Evolutionary conservation across 2,888 invertebrate genomes (phyloP).

Genomic region (Sylvicola cinctus): DNA sequence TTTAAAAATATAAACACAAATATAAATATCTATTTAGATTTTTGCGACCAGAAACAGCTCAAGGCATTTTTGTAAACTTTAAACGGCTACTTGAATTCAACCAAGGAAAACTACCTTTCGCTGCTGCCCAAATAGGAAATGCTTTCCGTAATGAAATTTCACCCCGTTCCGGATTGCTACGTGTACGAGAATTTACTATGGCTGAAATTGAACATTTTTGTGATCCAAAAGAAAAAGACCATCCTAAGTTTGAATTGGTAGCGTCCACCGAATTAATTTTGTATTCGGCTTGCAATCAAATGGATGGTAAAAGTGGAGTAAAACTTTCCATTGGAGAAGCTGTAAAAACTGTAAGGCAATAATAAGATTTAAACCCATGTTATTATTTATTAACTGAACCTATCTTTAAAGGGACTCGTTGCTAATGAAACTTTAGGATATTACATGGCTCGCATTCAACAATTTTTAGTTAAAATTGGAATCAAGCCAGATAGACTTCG

Average conservation of each 20-base stretch:
- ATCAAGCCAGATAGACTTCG: slow-evolving; percentile 68
- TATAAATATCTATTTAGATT: slow-evolving; percentile 30
- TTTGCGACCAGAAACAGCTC: slow-evolving; percentile 95
- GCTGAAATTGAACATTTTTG: slow-evolving; percentile 99
- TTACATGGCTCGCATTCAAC: slow-evolving; percentile 88
- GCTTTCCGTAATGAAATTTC: slow-evolving; percentile 99
- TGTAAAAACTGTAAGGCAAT: slow-evolving; percentile 32
- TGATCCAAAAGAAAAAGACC: slow-evolving; percentile 70
- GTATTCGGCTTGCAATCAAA: slow-evolving; percentile 92
- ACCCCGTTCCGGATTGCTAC: slow-evolving; percentile 82
- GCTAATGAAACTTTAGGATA: slow-evolving; percentile 96
- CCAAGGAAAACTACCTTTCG: slow-evolving; percentile 88
- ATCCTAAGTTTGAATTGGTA: slow-evolving; percentile 71
- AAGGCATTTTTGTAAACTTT: slow-evolving; percentile 99
- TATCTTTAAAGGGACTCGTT: slow-evolving; percentile 45
- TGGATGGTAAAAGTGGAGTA: slow-evolving; percentile 83
- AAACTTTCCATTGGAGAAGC: slow-evolving; percentile 67
- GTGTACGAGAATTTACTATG: slow-evolving; percentile 98
- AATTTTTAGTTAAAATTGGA: slow-evolving; percentile 73
- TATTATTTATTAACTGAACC: too few relatives aligned
- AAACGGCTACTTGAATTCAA: slow-evolving; percentile 94
- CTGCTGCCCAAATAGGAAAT: slow-evolving; percentile 96
- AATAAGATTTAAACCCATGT: slow-evolving; percentile 1
- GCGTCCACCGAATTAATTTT: slow-evolving; percentile 56
- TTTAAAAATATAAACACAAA: not conserved